A percentile compares a stretch with the other conserved stretches of the same genome.
Evolutionary conservation across 1,140 invertebrate species (phyloP).

Genomic region (Hesperophylax magnus): DNA sequence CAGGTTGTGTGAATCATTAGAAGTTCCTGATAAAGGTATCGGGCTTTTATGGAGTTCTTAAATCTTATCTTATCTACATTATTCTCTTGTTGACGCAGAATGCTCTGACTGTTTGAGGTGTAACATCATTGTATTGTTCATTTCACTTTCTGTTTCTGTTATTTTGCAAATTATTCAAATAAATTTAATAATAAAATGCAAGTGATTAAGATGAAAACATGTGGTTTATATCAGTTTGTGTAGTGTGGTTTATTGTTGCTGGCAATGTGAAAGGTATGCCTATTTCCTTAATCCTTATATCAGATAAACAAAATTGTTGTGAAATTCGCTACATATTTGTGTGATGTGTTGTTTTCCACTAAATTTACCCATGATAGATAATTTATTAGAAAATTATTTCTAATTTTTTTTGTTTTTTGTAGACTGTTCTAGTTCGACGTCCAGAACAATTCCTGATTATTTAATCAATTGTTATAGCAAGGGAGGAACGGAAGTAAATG

Average conservation of each 20-base stretch:
- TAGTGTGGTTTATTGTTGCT: background rate
- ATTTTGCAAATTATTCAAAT: slow-evolving; percentile 3
- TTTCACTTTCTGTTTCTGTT: background rate
- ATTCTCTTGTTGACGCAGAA: slow-evolving; percentile 27
- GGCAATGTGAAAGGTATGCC: slow-evolving; percentile 7
- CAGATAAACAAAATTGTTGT: no score
- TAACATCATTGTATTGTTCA: background rate
- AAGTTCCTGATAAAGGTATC: background rate
- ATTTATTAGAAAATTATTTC: no score
- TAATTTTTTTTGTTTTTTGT: background rate
- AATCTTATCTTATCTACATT: slow-evolving; percentile 23
- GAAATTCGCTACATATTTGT: no score
- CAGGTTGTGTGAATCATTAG: slow-evolving; percentile 1
- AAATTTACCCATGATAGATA: no score
- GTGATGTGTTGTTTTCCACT: no score
- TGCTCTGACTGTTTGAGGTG: slow-evolving; percentile 9
- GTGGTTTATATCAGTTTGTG: slow-evolving; percentile 1
- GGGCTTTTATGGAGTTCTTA: slow-evolving; percentile 14
- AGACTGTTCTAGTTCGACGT: slow-evolving; percentile 34
- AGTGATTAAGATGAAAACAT: slow-evolving; percentile 24
- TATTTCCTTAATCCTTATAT: background rate
- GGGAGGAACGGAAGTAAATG: slow-evolving; percentile 39
- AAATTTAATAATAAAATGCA: slow-evolving; percentile 24
- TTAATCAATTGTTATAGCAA: slow-evolving; percentile 53
- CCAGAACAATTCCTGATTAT: slow-evolving; percentile 50